A percentile compares a stretch with the other conserved stretches of the same genome.
Conservation (phyloP, 2,888 invertebrate genomes). For the Byasa hedistus region DNA sequence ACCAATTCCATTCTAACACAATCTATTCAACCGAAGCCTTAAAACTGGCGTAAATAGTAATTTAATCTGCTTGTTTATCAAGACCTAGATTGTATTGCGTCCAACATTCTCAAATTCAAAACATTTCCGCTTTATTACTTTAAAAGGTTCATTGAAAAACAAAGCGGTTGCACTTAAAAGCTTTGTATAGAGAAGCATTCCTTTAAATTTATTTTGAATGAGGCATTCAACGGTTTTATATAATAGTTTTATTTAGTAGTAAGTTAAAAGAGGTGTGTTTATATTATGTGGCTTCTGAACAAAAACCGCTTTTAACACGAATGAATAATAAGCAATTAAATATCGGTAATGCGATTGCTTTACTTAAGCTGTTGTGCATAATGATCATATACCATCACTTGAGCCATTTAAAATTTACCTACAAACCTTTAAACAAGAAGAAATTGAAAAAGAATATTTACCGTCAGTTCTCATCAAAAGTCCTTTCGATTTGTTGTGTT, state of each 20-base stretch:
- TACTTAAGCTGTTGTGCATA: too few species aligned
- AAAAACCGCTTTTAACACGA: too few species aligned
- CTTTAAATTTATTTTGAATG: neutral
- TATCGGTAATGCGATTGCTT: too few species aligned
- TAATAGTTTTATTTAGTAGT: neutral
- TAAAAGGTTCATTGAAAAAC: constrained; percentile 9
- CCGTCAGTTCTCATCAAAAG: too few species aligned
- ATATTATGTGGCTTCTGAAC: too few species aligned
- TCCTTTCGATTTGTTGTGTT: too few species aligned
- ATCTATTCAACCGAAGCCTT: neutral
- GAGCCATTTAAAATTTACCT: too few species aligned
- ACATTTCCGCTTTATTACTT: constrained; percentile 17
- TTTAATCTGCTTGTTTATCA: constrained; percentile 5
- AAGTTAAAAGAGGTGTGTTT: neutral
- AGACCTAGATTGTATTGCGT: constrained; percentile 11
- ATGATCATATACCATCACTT: too few species aligned
- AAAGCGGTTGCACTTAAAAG: constrained; percentile 14
- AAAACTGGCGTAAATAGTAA: neutral
- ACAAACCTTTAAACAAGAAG: too few species aligned
- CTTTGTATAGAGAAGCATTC: constrained; percentile 12
- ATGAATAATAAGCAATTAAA: too few species aligned
- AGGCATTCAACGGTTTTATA: neutral
- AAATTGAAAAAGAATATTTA: too few species aligned
- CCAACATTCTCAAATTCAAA: constrained; percentile 5
- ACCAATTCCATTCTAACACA: too few species aligned